Percentiles rank a stretch among this genome's conserved stretches.
These are phyloP conservation scores for Cerastis rubricosa DNA, from an alignment of 2,888 invertebrate genomes.

Conservation along the genomic window DNA sequence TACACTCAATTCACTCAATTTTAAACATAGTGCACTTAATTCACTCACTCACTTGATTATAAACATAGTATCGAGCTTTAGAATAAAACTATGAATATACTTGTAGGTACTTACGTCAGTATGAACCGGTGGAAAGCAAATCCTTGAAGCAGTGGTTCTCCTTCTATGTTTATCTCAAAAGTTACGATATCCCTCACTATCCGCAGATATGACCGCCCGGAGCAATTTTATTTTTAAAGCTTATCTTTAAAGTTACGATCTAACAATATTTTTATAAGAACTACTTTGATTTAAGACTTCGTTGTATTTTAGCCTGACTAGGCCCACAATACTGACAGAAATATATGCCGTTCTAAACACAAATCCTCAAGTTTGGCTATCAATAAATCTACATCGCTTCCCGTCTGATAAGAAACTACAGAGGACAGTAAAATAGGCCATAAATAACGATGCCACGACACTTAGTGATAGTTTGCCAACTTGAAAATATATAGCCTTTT, in stretches of 20 bases:
- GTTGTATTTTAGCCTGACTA: neutral
- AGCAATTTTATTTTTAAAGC: constrained; percentile 43
- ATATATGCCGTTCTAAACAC: constrained; percentile 55
- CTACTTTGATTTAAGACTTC: constrained; percentile 1
- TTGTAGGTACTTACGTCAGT: neutral
- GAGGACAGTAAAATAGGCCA: constrained; percentile 46
- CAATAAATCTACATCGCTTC: constrained; percentile 66
- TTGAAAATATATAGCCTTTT: constrained; percentile 38
- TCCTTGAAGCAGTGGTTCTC: constrained; percentile 11
- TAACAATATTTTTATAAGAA: constrained; percentile 15
- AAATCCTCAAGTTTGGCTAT: constrained; percentile 60
- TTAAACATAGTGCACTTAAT: too few species aligned
- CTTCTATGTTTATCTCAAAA: constrained; percentile 44
- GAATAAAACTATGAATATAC: neutral
- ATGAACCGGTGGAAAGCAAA: neutral
- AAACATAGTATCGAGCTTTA: neutral
- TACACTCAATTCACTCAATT: too few species aligned
- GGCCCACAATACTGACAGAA: constrained; percentile 25
- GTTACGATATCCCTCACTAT: constrained; percentile 19
- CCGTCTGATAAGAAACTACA: constrained; percentile 63
- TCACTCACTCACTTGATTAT: too few species aligned
- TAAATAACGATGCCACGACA: constrained; percentile 53
- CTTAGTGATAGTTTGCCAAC: constrained; percentile 40
- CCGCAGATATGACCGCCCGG: constrained; percentile 39
- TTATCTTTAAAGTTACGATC: constrained; percentile 32